Evolutionary conservation across 2,113 vertebrate genomes (phyloP).

Genomic region (Isurus oxyrinchus): DNA sequence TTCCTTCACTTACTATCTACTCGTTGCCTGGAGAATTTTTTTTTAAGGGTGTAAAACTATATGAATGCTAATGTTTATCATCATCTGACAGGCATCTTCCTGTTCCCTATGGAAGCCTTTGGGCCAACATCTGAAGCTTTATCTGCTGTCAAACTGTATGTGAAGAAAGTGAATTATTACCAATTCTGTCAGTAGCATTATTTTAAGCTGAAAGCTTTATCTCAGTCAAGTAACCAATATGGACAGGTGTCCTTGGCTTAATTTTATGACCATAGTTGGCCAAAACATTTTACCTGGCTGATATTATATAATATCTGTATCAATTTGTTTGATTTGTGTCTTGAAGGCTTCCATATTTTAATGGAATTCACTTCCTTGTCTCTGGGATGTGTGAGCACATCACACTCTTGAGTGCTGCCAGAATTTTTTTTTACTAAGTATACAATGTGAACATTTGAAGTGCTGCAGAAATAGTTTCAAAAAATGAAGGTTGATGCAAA

Average conservation of each 20-base stretch:
- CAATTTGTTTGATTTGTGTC: background rate
- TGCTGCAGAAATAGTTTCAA: background rate
- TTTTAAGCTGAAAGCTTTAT: background rate
- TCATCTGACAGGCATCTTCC: background rate
- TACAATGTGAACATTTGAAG: background rate
- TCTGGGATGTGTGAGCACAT: background rate
- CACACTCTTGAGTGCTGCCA: background rate
- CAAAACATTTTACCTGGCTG: background rate
- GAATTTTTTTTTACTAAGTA: background rate
- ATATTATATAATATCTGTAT: background rate
- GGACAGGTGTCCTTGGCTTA: background rate
- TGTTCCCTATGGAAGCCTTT: slow-evolving; percentile 6
- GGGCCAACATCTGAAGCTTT: background rate
- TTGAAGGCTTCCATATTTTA: background rate
- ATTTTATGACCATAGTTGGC: background rate
- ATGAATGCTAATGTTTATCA: background rate
- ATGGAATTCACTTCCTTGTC: background rate
- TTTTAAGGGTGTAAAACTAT: background rate
- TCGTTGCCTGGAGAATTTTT: background rate
- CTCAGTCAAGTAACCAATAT: background rate
- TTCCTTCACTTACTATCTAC: background rate
- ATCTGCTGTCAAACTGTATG: background rate
- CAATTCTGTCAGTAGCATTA: background rate
- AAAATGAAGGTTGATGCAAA: background rate
- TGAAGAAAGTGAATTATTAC: background rate